Base-by-base conservation (phyloP, 2,888 invertebrate species). In the Drosophila lacicola region DNA sequence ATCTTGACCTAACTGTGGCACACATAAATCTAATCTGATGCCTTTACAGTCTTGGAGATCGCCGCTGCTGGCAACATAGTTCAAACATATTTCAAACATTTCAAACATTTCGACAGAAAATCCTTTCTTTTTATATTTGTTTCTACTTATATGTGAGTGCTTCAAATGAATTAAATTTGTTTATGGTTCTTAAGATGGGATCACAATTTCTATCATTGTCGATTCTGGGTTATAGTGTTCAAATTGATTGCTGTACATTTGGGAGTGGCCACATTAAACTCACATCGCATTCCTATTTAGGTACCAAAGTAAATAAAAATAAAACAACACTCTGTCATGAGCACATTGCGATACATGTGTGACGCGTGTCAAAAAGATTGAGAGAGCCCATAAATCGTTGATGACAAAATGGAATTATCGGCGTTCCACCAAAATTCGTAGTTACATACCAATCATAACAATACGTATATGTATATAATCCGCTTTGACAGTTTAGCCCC, bases 341-440 rank as follows among this genome's bases (percentile, higher is more conserved):
- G 19, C 76, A 63, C 51, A 66, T 49, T 58, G 54, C 56, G 60
- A 64, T 64, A 53, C 53, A 53, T 41, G 46, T 70, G 73, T 67
- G 72, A 77, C 74, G 74, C 78, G 77, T 75, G 74, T 75, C 74
- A 75, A 51, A 57, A 49, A 66, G 37, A 44, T 46, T 57, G 63
- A 77, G 45, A 57, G 67, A 75, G 61, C 44, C 63, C 78, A 75
- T 75, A 66, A 75, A 75, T 75, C 74, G 67, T 77, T 36, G 74
- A 72, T 72, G 74, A 77, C 73, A 77, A 75, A 75, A 54, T 64
- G 54, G 57, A 45, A 61, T 70, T 70, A 63, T 53, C 42, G 53
- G 39, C 29, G 41, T 53, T 53, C 33, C 41, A 41, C 4, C 10
- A 50, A 45, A 54, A 73, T 61, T n/a, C 60, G 44, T 62, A 57